These are phyloP conservation scores for Lycaon pictus DNA, from an alignment of 2,113 vertebrate genomes.

Conservation along the genomic window DNA sequence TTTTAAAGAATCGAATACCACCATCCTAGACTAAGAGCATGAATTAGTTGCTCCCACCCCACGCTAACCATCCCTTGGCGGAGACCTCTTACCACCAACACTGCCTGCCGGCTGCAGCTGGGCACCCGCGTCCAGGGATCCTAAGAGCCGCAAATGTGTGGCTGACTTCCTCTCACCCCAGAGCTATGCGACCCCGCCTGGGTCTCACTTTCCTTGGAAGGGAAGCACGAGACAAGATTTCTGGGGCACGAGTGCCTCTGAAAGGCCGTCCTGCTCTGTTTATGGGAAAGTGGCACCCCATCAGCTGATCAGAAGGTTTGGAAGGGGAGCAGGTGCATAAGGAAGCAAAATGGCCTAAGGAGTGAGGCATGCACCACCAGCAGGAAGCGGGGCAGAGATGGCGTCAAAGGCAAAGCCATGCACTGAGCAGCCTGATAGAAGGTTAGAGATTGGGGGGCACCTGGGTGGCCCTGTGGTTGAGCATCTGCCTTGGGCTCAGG, in stretches of 20 bases:
- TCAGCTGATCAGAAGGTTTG: background rate
- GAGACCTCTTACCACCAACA: background rate
- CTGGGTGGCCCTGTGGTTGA: too few relatives aligned
- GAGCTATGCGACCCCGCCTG: background rate
- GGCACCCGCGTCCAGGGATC: background rate
- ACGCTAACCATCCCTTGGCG: rapidly evolving
- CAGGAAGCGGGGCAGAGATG: background rate
- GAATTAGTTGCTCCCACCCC: background rate
- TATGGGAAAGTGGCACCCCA: background rate
- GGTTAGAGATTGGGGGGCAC: background rate
- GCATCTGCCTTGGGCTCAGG: too few relatives aligned
- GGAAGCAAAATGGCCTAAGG: background rate
- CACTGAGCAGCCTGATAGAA: background rate
- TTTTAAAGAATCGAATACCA: background rate
- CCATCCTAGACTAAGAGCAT: background rate
- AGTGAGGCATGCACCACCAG: background rate
- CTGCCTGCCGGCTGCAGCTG: background rate
- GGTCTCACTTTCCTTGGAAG: background rate
- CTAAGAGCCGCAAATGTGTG: background rate
- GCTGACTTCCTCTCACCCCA: background rate
- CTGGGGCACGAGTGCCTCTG: background rate
- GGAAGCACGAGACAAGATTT: background rate
- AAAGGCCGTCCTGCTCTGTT: background rate
- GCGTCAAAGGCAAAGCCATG: too few relatives aligned
- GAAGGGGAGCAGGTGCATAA: background rate